Percentiles rank a stretch among this genome's conserved stretches.
These are phyloP conservation scores for Oncopodura yosiiana DNA, from an alignment of 1,140 invertebrate species.

Conservation along the genomic window DNA sequence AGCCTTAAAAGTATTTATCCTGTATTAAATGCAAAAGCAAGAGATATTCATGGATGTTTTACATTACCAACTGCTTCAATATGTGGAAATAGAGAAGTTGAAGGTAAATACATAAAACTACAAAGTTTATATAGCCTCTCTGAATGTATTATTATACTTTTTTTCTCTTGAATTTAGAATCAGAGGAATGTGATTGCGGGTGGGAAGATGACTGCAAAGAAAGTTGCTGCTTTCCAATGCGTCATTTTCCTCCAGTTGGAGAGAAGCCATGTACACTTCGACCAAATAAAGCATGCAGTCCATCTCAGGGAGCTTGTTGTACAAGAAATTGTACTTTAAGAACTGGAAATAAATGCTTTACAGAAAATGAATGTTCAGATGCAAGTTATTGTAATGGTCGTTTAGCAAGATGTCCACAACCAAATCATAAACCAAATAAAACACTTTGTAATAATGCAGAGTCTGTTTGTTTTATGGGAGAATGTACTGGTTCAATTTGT, in stretches of 20 bases:
- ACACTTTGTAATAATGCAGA: slow-evolving; percentile 89
- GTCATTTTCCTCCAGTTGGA: slow-evolving; percentile 57
- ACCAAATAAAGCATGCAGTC: slow-evolving; percentile 64
- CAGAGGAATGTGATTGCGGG: slow-evolving; percentile 96
- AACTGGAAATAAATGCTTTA: slow-evolving; percentile 77
- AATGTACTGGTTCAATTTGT: slow-evolving; percentile 88
- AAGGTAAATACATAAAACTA: slow-evolving; percentile 45
- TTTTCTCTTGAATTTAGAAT: slow-evolving; percentile 45
- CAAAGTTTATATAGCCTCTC: background rate
- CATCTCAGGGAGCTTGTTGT: slow-evolving; percentile 91
- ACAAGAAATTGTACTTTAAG: slow-evolving; percentile 75
- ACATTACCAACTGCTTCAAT: slow-evolving; percentile 75
- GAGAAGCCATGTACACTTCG: slow-evolving; percentile 76
- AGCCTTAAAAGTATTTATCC: slow-evolving; percentile 90
- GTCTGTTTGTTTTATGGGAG: slow-evolving; percentile 82
- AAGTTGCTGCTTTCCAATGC: slow-evolving; percentile 84
- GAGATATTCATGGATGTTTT: slow-evolving; percentile 77
- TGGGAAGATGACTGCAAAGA: slow-evolving; percentile 93
- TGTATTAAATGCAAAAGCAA: slow-evolving; percentile 83
- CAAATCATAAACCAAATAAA: slow-evolving; percentile 83
- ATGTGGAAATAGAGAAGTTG: slow-evolving; percentile 95
- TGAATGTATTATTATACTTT: background rate
- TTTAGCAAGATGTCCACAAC: slow-evolving; percentile 75
- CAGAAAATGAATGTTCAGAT: slow-evolving; percentile 85
- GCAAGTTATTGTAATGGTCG: slow-evolving; percentile 79